phyloP scores from a whole-genome alignment of 2,888 invertebrate species.

The Acholoe squamosa region DNA sequence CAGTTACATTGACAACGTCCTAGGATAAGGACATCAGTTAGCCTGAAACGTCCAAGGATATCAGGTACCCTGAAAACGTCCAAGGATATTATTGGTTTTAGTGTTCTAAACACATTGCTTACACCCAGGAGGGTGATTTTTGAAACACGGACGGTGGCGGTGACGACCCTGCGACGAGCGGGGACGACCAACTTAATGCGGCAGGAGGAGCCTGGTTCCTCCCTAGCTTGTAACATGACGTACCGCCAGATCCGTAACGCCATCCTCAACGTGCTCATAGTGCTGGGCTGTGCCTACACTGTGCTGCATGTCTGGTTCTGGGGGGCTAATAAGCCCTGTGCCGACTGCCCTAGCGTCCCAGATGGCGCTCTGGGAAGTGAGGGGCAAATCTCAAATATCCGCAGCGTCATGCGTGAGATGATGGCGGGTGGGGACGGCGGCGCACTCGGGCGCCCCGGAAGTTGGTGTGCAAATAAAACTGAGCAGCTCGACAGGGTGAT shows the following conservation, averaged over 20 bases:
- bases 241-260: slow-evolving; percentile 28
- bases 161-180: not conserved
- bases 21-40: too few relatives aligned
- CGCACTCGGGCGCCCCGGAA: not conserved
- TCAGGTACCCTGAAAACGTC: too few relatives aligned
- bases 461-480: slow-evolving; percentile 18
- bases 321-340: not conserved
- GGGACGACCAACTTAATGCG: not conserved
- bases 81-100: too few relatives aligned
- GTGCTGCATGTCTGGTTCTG: slow-evolving; percentile 58
- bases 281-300: slow-evolving; percentile 41
- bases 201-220: slow-evolving; percentile 20
- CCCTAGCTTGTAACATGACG: slow-evolving; percentile 1
- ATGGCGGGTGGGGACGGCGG: not conserved
- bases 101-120: too few relatives aligned
- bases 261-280: slow-evolving; percentile 33
- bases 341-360: not conserved
- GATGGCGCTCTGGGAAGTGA: not conserved
- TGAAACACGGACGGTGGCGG: not conserved
- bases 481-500: slow-evolving; percentile 8
- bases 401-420: slow-evolving; percentile 48
- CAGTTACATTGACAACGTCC: too few relatives aligned
- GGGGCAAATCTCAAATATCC: slow-evolving; percentile 27
- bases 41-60: too few relatives aligned
- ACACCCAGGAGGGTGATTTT: too few relatives aligned